A percentile compares a stretch with the other conserved stretches of the same genome.
Evolutionary conservation across 2,113 vertebrate genomes (phyloP).

Genomic region (Eulemur rufifrons): DNA sequence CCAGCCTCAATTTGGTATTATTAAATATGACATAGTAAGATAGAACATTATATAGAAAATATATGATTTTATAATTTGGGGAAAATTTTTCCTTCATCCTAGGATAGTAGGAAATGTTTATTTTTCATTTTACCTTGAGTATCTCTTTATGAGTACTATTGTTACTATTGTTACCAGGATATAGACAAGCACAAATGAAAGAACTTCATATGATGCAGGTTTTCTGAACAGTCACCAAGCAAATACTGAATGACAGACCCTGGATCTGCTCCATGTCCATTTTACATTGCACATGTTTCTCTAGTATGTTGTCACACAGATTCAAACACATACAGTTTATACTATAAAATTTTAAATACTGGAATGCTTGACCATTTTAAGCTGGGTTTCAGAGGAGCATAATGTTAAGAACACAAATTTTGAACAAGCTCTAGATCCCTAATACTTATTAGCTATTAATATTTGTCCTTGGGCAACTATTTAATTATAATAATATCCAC

Average conservation of each 20-base stretch:
- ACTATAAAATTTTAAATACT: slow-evolving; percentile 28
- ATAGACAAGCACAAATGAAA: neutral
- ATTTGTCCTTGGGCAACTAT: slow-evolving; percentile 23
- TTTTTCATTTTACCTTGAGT: slow-evolving; percentile 31
- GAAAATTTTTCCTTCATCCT: neutral
- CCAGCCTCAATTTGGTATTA: neutral
- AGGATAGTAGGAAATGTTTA: neutral
- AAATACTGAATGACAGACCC: neutral
- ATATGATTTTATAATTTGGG: neutral
- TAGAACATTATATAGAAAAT: neutral
- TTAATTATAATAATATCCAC: slow-evolving; percentile 44
- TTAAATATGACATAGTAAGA: neutral
- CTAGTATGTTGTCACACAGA: neutral
- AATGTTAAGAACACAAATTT: neutral
- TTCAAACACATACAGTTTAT: neutral
- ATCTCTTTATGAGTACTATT: neutral
- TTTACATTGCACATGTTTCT: neutral
- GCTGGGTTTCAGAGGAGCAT: neutral
- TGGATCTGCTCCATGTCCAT: neutral
- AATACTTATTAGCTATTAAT: neutral
- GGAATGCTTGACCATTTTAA: neutral
- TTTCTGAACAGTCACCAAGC: neutral
- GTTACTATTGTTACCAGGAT: neutral
- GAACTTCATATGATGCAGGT: neutral
- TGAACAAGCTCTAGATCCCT: neutral